Evolutionary conservation across 2,797 vertebrate species (phyloP).

Genomic region (Sandelia bainsii): DNA sequence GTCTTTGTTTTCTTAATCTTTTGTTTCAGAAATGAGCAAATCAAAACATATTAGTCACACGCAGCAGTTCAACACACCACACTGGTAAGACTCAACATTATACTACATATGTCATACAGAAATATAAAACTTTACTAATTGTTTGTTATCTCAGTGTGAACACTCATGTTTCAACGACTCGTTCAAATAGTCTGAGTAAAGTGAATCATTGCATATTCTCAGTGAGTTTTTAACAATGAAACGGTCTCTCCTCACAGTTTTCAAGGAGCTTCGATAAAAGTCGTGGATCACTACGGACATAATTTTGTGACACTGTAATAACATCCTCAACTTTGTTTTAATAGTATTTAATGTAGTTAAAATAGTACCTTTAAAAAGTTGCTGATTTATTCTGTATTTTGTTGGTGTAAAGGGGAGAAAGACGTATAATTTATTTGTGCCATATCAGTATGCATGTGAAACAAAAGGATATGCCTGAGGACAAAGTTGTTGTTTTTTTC

Average conservation of each 20-base stretch:
- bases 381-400: background rate
- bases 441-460: slow-evolving; percentile 4
- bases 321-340: slow-evolving; percentile 11
- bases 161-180: background rate
- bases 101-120: background rate
- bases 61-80: background rate
- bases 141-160: slow-evolving; percentile 2
- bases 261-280: slow-evolving; percentile 7
- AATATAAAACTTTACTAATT: background rate
- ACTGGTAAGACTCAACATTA: background rate
- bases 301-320: background rate
- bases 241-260: slow-evolving; percentile 20
- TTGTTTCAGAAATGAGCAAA: background rate
- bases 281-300: background rate
- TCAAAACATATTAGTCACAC: background rate
- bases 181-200: background rate
- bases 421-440: slow-evolving; percentile 6
- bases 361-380: background rate
- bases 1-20: background rate
- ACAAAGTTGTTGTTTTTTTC: slow-evolving; percentile 39
- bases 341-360: slow-evolving; percentile 1
- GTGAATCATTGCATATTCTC: slow-evolving; percentile 36
- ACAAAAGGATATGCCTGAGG: slow-evolving; percentile 69
- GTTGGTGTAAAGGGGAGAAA: slow-evolving; percentile 4
- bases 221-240: slow-evolving; percentile 6